phyloP scores from a whole-genome alignment of 2,888 invertebrate genomes.

The Plebejus argus region DNA sequence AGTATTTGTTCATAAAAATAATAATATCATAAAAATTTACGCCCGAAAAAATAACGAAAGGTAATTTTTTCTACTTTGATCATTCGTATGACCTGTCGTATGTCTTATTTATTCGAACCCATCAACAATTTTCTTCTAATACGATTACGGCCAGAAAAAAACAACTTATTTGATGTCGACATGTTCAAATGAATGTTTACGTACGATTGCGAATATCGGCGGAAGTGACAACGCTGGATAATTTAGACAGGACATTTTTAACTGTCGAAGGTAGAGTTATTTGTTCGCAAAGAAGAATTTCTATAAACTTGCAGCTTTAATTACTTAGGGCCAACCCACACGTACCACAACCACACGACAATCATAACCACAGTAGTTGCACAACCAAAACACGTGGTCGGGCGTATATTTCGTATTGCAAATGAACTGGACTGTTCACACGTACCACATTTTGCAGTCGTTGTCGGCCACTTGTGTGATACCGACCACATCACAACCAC shows the following conservation, averaged over 20 bases:
- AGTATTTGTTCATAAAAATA: neutral
- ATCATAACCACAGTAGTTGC: no score
- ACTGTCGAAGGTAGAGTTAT: neutral
- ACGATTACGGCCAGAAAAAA: slow-evolving; percentile 32
- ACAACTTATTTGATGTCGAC: slow-evolving; percentile 34
- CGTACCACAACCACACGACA: no score
- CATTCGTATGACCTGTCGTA: neutral
- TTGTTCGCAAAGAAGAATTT: no score
- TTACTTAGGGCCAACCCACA: no score
- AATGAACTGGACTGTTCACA: no score
- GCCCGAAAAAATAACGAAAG: neutral
- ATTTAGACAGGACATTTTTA: neutral
- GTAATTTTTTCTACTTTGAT: neutral
- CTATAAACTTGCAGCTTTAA: no score
- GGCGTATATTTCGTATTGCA: no score
- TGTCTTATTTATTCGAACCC: neutral
- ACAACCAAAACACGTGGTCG: no score
- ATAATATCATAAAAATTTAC: neutral
- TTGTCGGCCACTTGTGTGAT: no score
- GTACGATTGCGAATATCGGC: slow-evolving; percentile 19
- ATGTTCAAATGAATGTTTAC: slow-evolving; percentile 34
- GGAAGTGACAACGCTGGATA: neutral
- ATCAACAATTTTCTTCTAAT: slow-evolving; percentile 24
- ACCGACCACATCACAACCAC: no score
- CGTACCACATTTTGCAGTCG: no score